These are phyloP conservation scores for Hydrotaea diabolus DNA, from an alignment of 2,888 invertebrate genomes.

Conservation along the genomic window DNA sequence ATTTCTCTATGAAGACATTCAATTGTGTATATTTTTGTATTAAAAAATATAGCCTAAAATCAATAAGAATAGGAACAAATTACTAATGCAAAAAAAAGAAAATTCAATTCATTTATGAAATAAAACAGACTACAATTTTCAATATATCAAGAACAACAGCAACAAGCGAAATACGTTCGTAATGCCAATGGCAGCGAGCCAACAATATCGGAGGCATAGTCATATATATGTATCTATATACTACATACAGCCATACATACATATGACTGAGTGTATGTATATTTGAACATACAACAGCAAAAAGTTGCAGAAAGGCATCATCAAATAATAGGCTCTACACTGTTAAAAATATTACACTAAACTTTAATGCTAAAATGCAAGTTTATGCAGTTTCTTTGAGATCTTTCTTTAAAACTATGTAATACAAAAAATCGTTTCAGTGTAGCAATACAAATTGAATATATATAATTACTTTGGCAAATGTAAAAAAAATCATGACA, in stretches of 20 bases:
- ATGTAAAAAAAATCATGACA: neutral
- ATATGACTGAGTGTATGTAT: neutral
- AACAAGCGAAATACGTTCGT: constrained; percentile 49
- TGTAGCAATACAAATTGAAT: no score
- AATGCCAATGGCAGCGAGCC: constrained; percentile 63
- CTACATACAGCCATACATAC: neutral
- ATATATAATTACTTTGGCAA: neutral
- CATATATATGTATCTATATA: neutral
- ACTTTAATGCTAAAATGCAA: no score
- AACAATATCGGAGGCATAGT: constrained; percentile 55
- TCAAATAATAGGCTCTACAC: no score
- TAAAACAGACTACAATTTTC: constrained; percentile 63
- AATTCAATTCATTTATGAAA: constrained; percentile 62
- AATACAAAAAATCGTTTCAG: no score
- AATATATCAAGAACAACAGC: constrained; percentile 45
- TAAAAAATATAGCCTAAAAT: neutral
- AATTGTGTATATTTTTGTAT: no score
- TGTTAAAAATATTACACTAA: no score
- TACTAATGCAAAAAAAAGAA: constrained; percentile 25
- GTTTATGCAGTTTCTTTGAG: no score
- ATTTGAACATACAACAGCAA: neutral
- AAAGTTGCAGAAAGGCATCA: no score
- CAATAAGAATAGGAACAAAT: constrained; percentile 6
- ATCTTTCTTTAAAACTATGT: no score
- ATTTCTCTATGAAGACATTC: no score